Conservation (phyloP, 1,140 invertebrate genomes). For the Chironomus tepperi region DNA sequence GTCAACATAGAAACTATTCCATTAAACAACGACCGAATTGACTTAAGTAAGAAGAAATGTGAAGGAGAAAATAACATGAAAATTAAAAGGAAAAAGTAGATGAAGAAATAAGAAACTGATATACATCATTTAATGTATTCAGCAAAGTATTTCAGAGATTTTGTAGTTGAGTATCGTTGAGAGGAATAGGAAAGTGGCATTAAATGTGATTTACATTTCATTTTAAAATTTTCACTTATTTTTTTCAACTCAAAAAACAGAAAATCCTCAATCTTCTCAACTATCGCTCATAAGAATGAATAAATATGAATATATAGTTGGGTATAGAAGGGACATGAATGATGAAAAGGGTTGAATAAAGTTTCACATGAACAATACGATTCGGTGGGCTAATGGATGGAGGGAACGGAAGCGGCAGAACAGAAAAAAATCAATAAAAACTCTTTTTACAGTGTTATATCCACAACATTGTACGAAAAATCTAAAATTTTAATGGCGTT, state of each 20-base stretch:
- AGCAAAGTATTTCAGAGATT: constrained; percentile 18
- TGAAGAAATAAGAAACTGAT: not conserved
- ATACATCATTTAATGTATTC: constrained; percentile 16
- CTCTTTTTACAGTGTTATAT: not conserved
- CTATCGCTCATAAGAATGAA: too few relatives aligned
- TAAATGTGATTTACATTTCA: constrained; percentile 22
- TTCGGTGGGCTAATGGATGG: too few relatives aligned
- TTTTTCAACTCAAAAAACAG: too few relatives aligned
- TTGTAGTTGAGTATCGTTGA: not conserved
- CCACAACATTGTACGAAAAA: not conserved
- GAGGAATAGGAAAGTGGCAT: constrained; percentile 16
- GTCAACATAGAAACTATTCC: constrained; percentile 13
- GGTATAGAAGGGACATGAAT: too few relatives aligned
- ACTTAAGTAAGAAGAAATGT: not conserved
- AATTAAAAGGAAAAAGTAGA: too few relatives aligned
- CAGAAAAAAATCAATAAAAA: too few relatives aligned
- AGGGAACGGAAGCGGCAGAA: too few relatives aligned
- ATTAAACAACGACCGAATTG: constrained; percentile 1
- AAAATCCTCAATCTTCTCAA: too few relatives aligned
- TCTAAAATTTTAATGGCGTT: constrained; percentile 11
- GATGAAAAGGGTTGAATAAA: too few relatives aligned
- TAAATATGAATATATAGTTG: too few relatives aligned
- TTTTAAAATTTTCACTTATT: not conserved
- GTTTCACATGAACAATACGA: too few relatives aligned
- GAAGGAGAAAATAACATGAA: not conserved